phyloP scores from a whole-genome alignment of 1,140 invertebrate species.

The Microvelia longipes region DNA sequence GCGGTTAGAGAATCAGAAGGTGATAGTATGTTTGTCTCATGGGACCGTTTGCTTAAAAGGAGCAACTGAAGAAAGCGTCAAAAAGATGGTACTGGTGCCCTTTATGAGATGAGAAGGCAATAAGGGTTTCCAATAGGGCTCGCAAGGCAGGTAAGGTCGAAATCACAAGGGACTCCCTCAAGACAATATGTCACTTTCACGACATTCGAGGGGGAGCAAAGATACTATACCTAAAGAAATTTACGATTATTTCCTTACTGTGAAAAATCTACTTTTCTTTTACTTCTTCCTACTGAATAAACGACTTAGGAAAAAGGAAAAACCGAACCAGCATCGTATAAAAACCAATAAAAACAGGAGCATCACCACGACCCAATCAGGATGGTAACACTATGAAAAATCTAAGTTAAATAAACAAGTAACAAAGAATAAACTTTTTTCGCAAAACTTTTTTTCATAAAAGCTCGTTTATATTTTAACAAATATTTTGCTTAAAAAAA shows the following conservation, averaged over 20 bases:
- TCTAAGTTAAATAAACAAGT: no score
- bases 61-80: not conserved
- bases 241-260: conserved; percentile 11
- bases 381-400: no score
- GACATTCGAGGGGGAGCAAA: not conserved
- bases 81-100: not conserved
- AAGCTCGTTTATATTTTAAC: no score
- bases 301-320: not conserved
- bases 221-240: conserved; percentile 6
- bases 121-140: not conserved
- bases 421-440: no score
- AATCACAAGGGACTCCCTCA: not conserved
- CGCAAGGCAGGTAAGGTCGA: not conserved
- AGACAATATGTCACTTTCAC: conserved; percentile 5
- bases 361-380: not conserved
- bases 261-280: conserved; percentile 13
- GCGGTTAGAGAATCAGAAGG: no score
- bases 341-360: not conserved
- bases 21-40: no score
- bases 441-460: no score
- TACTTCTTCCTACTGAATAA: not conserved
- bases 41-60: not conserved
- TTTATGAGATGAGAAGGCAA: not conserved
- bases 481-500: no score
- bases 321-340: no score